Evolutionary conservation across 2,888 invertebrate genomes (phyloP).

Genomic region (Diplazon laetatorius): DNA sequence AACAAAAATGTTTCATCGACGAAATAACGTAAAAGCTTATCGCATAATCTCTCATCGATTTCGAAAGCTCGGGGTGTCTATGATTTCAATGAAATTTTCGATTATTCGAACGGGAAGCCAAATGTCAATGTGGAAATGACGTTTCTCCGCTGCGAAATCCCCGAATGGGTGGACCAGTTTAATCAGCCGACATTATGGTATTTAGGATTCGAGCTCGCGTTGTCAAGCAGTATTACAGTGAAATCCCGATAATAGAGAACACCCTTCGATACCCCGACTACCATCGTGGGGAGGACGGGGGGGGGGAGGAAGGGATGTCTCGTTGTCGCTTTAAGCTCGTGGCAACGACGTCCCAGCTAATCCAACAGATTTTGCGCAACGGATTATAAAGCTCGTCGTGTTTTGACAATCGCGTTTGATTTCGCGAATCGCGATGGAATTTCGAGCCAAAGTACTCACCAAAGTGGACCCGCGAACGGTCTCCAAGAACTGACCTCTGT

Average conservation of each 20-base stretch:
- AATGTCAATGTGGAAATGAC: not conserved
- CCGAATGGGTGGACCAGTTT: conserved; percentile 4
- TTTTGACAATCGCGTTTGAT: conserved; percentile 64
- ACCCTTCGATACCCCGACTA: conserved; percentile 33
- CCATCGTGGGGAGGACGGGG: too few species aligned
- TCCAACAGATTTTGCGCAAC: conserved; percentile 55
- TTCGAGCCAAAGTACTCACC: too few species aligned
- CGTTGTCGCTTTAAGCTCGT: conserved; percentile 52
- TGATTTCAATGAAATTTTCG: not conserved
- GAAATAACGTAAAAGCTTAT: not conserved
- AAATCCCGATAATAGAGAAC: conserved; percentile 44
- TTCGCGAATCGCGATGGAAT: conserved; percentile 45
- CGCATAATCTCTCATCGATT: not conserved
- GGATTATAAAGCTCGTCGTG: conserved; percentile 55
- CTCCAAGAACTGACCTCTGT: conserved; percentile 32
- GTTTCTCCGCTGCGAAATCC: not conserved
- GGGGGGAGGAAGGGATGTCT: too few species aligned
- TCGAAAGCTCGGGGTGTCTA: not conserved
- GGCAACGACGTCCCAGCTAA: conserved; percentile 50
- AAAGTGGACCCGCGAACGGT: conserved; percentile 32
- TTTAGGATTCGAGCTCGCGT: conserved; percentile 8
- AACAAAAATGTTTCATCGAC: too few species aligned
- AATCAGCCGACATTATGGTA: conserved; percentile 8
- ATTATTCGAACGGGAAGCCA: not conserved
- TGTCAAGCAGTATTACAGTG: conserved; percentile 27